phyloP scores from a whole-genome alignment of 2,113 vertebrate genomes.

The Lanius ludovicianus region DNA sequence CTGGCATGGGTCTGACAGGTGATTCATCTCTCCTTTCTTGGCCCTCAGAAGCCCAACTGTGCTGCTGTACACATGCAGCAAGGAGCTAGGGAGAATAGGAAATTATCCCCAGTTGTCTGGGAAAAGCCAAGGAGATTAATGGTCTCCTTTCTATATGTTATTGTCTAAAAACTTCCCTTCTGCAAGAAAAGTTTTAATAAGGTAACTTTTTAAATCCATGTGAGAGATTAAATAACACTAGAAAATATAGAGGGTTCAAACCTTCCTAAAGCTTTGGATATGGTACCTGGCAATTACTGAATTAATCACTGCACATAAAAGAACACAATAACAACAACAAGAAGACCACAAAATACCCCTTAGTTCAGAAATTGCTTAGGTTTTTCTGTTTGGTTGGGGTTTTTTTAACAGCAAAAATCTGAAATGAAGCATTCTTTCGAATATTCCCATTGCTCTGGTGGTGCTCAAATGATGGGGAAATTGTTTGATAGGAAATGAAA shows the following conservation, averaged over 20 bases:
- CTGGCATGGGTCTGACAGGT: not conserved
- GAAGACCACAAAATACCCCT: not conserved
- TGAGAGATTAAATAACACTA: not conserved
- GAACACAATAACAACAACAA: too few species aligned
- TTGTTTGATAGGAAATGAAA: constrained; percentile 46
- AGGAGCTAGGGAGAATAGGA: fast-evolving
- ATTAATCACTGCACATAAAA: not conserved
- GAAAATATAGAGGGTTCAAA: not conserved
- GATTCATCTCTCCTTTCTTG: fast-evolving
- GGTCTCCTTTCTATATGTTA: not conserved
- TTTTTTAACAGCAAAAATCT: not conserved
- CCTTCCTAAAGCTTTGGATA: not conserved
- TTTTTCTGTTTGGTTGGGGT: not conserved
- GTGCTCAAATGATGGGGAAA: constrained; percentile 11
- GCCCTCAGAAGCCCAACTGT: not conserved
- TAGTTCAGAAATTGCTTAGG: not conserved
- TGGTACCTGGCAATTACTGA: not conserved
- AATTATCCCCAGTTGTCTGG: not conserved
- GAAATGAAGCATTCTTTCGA: not conserved
- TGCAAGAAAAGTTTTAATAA: not conserved
- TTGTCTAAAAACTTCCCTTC: not conserved
- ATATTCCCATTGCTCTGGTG: not conserved
- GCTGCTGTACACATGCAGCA: not conserved
- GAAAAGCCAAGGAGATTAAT: not conserved
- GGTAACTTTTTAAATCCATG: not conserved